A percentile compares a stretch with the other conserved stretches of the same genome.
Conservation (phyloP, 2,797 vertebrate genomes). For the Valencia hispanica region DNA sequence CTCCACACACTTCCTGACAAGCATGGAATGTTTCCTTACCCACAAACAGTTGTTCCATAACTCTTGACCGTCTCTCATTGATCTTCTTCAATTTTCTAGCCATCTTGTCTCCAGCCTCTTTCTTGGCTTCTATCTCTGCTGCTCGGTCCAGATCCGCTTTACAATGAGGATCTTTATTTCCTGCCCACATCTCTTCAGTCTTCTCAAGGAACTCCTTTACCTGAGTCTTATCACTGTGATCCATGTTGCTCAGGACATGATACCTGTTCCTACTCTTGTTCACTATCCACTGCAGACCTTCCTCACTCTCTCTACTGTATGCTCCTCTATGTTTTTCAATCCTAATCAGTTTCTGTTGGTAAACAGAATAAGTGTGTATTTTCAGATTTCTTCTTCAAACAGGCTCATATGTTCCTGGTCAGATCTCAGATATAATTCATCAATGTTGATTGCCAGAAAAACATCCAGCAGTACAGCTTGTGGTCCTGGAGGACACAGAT, state of each 20-base stretch:
- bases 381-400: slow-evolving; percentile 54
- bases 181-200: slow-evolving; percentile 55
- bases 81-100: slow-evolving; percentile 21
- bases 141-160: background rate
- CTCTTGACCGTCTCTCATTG: slow-evolving; percentile 9
- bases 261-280: slow-evolving; percentile 56
- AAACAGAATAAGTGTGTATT: slow-evolving; percentile 56
- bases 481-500: too few relatives aligned
- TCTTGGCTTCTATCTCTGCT: slow-evolving; percentile 8
- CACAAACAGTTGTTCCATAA: slow-evolving; percentile 32
- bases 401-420: slow-evolving; percentile 56
- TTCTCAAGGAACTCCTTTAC: slow-evolving; percentile 56
- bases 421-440: background rate
- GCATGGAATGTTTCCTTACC: too few relatives aligned
- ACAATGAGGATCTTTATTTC: slow-evolving; percentile 34
- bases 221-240: slow-evolving; percentile 5
- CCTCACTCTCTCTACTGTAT: slow-evolving; percentile 50
- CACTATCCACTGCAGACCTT: slow-evolving; percentile 55
- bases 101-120: slow-evolving; percentile 9
- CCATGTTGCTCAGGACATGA: slow-evolving; percentile 51
- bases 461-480: too few relatives aligned
- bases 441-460: slow-evolving; percentile 8
- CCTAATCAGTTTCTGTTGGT: slow-evolving; percentile 58
- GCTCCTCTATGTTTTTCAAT: slow-evolving; percentile 51
- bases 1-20: too few relatives aligned